Conservation (phyloP, 2,888 invertebrate species). For the Apotomis betuletana region DNA sequence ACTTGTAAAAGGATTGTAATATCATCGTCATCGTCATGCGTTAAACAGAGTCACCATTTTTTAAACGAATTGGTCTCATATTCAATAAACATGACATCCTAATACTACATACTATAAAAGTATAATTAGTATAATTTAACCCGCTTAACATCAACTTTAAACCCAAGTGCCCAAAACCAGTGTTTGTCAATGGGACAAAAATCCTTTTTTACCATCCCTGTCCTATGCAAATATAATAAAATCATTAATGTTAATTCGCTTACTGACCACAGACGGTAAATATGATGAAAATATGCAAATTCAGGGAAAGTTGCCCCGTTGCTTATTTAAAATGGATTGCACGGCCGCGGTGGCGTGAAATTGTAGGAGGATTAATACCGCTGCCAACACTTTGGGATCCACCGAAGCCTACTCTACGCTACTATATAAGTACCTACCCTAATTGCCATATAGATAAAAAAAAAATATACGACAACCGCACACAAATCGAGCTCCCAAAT, state of each 20-base stretch:
- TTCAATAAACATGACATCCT: not conserved
- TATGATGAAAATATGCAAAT: conserved; percentile 77
- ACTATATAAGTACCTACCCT: not conserved
- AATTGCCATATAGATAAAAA: no score
- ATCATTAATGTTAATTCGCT: conserved; percentile 73
- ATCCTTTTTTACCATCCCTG: conserved; percentile 44
- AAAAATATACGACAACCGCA: no score
- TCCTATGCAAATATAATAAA: conserved; percentile 70
- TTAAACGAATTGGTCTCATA: no score
- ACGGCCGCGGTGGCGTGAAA: conserved; percentile 46
- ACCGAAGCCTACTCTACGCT: conserved; percentile 39
- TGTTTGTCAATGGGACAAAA: conserved; percentile 23
- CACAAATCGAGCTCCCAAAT: no score
- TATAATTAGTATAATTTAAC: conserved; percentile 1
- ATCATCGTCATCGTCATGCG: no score
- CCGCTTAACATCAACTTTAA: not conserved
- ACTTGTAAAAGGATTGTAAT: no score
- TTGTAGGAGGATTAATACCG: conserved; percentile 51
- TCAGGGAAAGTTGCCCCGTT: conserved; percentile 58
- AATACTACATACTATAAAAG: conserved; percentile 5
- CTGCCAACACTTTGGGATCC: conserved; percentile 43
- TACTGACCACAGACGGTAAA: conserved; percentile 64
- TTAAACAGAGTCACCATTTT: no score
- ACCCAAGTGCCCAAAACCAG: not conserved
- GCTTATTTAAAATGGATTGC: conserved; percentile 69